These are phyloP conservation scores for Cacoxenus indagator DNA, from an alignment of 2,888 invertebrate species.

Conservation along the genomic window DNA sequence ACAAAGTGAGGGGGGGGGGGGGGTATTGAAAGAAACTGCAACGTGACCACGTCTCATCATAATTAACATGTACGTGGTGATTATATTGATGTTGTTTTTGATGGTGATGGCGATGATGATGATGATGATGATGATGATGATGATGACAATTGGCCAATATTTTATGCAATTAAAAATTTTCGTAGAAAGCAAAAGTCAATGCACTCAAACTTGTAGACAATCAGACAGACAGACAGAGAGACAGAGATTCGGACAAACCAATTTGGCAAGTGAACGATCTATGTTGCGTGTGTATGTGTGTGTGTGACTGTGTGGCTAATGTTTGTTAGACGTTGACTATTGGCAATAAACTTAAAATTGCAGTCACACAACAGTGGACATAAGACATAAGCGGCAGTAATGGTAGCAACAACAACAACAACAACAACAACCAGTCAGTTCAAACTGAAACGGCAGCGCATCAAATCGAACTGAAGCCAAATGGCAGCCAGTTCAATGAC, in stretches of 20 bases:
- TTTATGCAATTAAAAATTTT: constrained; percentile 38
- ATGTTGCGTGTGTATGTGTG: constrained; percentile 28
- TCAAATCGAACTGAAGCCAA: background rate
- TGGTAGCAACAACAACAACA: background rate
- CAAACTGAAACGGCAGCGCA: background rate
- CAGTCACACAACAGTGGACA: constrained; percentile 27
- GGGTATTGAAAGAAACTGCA: no score
- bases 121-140: background rate
- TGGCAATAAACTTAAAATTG: constrained; percentile 38
- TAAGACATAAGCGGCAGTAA: background rate
- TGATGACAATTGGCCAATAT: constrained; percentile 12
- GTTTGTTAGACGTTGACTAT: constrained; percentile 23
- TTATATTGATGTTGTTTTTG: no score
- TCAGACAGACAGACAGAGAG: background rate
- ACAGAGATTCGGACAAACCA: background rate
- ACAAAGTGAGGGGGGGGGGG: no score
- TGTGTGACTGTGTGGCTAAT: constrained; percentile 23
- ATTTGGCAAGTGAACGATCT: constrained; percentile 16
- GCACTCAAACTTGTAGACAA: background rate
- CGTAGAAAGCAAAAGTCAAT: constrained; percentile 27
- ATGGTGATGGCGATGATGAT: no score
- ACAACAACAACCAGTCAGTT: background rate
- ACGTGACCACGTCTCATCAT: no score
- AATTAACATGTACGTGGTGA: no score
- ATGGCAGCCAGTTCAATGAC: background rate